Conservation (phyloP, 2,113 vertebrate genomes). For the Eira barbara region DNA sequence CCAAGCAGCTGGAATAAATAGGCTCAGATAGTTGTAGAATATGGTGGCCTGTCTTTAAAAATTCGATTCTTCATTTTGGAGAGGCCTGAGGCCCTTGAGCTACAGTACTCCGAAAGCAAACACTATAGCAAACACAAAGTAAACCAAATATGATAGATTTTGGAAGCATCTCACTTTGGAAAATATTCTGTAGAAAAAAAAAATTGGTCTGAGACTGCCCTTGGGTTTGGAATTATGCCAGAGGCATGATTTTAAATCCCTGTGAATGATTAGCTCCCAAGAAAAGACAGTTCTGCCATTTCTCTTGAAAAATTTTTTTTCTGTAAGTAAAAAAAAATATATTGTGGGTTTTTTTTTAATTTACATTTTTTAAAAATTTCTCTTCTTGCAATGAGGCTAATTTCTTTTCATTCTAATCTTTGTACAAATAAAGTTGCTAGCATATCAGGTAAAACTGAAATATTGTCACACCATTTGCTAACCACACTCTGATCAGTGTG, state of each 20-base stretch:
- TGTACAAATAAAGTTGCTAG: neutral
- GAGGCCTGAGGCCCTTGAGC: neutral
- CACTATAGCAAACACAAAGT: neutral
- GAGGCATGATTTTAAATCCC: neutral
- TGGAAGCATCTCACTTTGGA: neutral
- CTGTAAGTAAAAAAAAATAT: neutral
- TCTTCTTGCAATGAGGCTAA: neutral
- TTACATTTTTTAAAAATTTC: neutral
- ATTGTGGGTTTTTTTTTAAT: neutral
- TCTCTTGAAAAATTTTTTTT: neutral
- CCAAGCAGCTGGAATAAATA: neutral
- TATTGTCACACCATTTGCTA: neutral
- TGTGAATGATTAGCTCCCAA: neutral
- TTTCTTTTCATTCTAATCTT: slow-evolving; percentile 31
- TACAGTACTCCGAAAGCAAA: neutral
- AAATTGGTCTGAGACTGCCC: neutral
- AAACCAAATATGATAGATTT: neutral
- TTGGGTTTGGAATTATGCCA: slow-evolving; percentile 1
- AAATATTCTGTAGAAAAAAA: neutral
- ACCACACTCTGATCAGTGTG: neutral
- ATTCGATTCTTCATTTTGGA: neutral
- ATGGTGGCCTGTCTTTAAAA: neutral
- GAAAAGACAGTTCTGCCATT: neutral
- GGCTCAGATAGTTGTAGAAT: neutral
- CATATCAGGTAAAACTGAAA: neutral